Percentiles rank a stretch among this genome's conserved stretches.
Evolutionary conservation across 1,140 invertebrate genomes (phyloP).

Genomic region (Phymastichus coffea): DNA sequence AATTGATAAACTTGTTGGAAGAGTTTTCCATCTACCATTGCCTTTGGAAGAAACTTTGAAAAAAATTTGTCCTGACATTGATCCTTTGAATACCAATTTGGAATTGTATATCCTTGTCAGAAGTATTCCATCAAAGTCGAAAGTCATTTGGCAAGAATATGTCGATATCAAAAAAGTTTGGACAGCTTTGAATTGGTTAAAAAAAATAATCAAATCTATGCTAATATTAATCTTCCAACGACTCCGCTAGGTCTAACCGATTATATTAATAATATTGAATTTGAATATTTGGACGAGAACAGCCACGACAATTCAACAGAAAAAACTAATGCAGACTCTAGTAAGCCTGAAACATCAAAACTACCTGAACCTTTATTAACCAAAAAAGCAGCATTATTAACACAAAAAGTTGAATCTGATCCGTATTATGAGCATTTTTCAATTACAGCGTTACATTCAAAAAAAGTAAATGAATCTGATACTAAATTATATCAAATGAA

Average conservation of each 20-base stretch:
- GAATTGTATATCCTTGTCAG: constrained; percentile 38
- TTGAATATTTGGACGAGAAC: neutral
- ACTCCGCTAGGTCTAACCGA: too few species aligned
- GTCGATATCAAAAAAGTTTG: neutral
- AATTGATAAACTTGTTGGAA: constrained; percentile 36
- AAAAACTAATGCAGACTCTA: too few species aligned
- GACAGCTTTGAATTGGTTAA: constrained; percentile 30
- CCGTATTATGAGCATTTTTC: neutral
- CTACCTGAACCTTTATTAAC: neutral
- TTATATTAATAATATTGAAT: too few species aligned
- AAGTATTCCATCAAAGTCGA: neutral
- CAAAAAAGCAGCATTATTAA: too few species aligned
- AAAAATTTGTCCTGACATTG: too few species aligned
- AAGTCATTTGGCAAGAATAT: constrained; percentile 4
- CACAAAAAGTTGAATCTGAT: neutral
- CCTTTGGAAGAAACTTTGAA: too few species aligned
- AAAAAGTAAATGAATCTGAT: constrained; percentile 10
- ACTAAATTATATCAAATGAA: too few species aligned
- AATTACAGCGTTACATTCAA: neutral
- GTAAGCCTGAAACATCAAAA: too few species aligned
- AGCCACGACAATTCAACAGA: neutral
- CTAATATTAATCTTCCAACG: constrained; percentile 2
- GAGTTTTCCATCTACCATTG: constrained; percentile 43
- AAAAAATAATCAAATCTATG: constrained; percentile 23
- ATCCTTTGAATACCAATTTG: constrained; percentile 31